Evolutionary conservation across 2,888 invertebrate genomes (phyloP), one percentile per base, ranked within the genome.

Genomic region (Labia minor): DNA sequence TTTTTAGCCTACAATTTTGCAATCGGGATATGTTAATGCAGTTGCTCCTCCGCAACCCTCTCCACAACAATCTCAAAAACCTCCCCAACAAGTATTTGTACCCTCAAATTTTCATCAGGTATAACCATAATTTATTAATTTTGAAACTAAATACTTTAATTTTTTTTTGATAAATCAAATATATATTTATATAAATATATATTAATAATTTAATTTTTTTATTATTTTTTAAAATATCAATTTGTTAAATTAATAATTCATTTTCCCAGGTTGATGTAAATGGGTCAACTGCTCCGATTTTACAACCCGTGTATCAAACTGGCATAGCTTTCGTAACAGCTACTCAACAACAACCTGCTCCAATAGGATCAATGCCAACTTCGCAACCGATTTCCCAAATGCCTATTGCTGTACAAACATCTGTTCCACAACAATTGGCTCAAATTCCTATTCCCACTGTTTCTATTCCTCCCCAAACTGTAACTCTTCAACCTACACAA

Each of bases 401-500:
- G 19, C 65, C 66, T 33, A 61, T 64, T 21, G 20, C 26, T 61
- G 19, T 37, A 62, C 37, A 68, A 63, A 16, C 70, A 68, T 49
- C 65, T 19, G 65, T 69, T 11, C 26, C 65, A 1, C 69, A 68
- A 21, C 66, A 49, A 49, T 8, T 49, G 14, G 14, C 65, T 19
- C 64, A 64, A 21, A 21, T 62, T 16, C 21, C 61, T 21, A 21
- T 64, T 1, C 61, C 21, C 2, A 14, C 67, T 18, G 61, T 37
- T 16, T 33, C 61, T 62, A 19, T 65, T 20, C n/a, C 19, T 26
- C 3, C 33, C 63, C 62, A 75, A 76, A 67, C 73, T 74, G 10
- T 74, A 8, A 10, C 75, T 61, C 72, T 74, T 6, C 75, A 75
- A 67, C 75, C 75, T 61, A 72, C 14, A n/a, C 64, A 64, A 18